Percentiles rank a stretch among this genome's conserved stretches.
Evolutionary conservation across 2,797 vertebrate species (phyloP).

Genomic region (Pseudochaenichthys georgianus): DNA sequence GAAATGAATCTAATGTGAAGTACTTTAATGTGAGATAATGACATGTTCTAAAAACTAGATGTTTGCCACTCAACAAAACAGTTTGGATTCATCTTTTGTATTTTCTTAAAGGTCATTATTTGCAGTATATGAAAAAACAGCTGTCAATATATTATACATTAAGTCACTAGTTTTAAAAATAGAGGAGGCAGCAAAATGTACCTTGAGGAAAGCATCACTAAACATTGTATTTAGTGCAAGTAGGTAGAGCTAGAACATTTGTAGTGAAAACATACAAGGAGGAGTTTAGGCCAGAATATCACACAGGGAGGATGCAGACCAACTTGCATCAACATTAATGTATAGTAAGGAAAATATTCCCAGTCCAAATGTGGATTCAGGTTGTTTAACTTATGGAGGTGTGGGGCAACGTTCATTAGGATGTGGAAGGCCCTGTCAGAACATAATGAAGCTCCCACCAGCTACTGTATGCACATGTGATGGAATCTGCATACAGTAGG

Average conservation of each 20-base stretch:
- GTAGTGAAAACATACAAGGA: not conserved
- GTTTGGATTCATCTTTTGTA: too few relatives aligned
- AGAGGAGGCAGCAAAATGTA: not conserved
- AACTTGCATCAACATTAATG: too few relatives aligned
- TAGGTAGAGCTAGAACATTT: not conserved
- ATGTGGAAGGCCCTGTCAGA: slow-evolving; percentile 1
- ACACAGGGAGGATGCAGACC: slow-evolving; percentile 1
- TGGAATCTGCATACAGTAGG: not conserved
- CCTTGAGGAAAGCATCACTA: not conserved
- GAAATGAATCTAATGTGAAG: not conserved
- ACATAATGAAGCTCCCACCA: slow-evolving; percentile 27
- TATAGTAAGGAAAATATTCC: too few relatives aligned
- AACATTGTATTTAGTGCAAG: not conserved
- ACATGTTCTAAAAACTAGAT: too few relatives aligned
- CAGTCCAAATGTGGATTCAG: not conserved
- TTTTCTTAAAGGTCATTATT: too few relatives aligned
- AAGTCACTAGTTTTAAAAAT: not conserved
- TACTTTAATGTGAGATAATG: too few relatives aligned
- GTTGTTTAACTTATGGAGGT: not conserved
- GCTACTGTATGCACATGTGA: slow-evolving; percentile 30
- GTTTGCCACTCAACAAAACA: too few relatives aligned
- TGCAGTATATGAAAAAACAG: not conserved
- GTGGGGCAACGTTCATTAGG: slow-evolving; percentile 1
- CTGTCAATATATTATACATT: not conserved
- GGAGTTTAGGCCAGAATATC: not conserved